phyloP scores from a whole-genome alignment of 1,140 invertebrate genomes.

The Drosophila kurseongensis region DNA sequence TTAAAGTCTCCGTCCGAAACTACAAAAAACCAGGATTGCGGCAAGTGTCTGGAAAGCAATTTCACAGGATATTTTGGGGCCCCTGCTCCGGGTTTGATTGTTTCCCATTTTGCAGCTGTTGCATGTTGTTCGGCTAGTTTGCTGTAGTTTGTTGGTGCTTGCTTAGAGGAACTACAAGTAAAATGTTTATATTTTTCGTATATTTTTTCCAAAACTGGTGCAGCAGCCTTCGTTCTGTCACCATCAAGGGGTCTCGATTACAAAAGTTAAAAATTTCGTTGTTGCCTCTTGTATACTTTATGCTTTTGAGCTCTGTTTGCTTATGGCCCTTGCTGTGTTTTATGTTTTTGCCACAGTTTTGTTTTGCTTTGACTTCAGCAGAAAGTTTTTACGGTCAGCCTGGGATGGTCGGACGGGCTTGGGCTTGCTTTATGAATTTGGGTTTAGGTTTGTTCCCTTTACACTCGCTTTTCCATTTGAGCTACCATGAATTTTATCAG shows the following conservation, averaged over 20 bases:
- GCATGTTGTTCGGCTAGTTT: constrained; percentile 39
- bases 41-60: constrained; percentile 30
- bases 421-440: constrained; percentile 12
- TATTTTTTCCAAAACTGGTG: constrained; percentile 1
- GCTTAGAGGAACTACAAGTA: constrained; percentile 33
- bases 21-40: background rate
- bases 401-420: constrained; percentile 4
- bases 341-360: constrained; percentile 40
- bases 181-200: constrained; percentile 42
- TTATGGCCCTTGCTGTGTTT: constrained; percentile 36
- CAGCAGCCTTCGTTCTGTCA: constrained; percentile 29
- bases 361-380: constrained; percentile 23
- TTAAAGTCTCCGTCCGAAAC: constrained; percentile 12
- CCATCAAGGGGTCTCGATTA: constrained; percentile 40
- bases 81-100: constrained; percentile 27
- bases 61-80: constrained; percentile 33
- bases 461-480: constrained; percentile 20
- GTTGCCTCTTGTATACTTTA: constrained; percentile 25
- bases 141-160: constrained; percentile 45
- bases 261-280: constrained; percentile 41
- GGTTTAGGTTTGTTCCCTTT: constrained; percentile 4
- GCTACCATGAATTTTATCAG: constrained; percentile 20
- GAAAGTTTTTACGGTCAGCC: constrained; percentile 37
- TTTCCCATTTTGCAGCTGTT: constrained; percentile 53
- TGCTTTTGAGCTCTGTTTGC: constrained; percentile 39